Evolutionary conservation across 2,797 vertebrate genomes (phyloP), one percentile per base, ranked within the genome.

Genomic region (Enteromius anoplus): DNA sequence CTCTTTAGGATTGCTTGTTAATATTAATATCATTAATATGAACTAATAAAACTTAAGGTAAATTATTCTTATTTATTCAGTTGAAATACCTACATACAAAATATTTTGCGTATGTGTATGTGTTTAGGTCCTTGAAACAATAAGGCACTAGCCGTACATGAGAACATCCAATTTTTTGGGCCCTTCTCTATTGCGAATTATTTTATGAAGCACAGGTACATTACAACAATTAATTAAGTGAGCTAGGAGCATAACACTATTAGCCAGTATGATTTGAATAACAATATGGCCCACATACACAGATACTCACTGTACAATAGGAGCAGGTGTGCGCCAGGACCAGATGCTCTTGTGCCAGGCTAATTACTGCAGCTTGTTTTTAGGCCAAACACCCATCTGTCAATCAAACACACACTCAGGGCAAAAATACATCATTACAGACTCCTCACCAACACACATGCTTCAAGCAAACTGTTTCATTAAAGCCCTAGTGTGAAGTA

Each of bases 281-380:
- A 81, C 69, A 81, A 58, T 71, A 85, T 71, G 80, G 85, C 42
- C 72, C 71, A 86, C 62, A 86, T 45, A 86, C 84, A 84, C 60
- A 51, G 21, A 76, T 71, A 81, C 81, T 65, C 72, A 32, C 78
- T 23, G 71, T 88, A 83, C 76, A 37, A 69, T 15, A 70, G 69
- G 85, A 86, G 80, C 87, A 76, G 82, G 64, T 64, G 81, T 34
- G 84, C 87, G 89, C 91, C 89, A 92, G 89, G 90, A 90, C 91
- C 90, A 91, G 90, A 90, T 90, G 91, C 89, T 87, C 85, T 87
- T 87, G 88, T 90, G 84, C 87, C 87, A 89, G 91, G 90, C 90
- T 93, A 93, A 93, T 94, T 93, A 93, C 90, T 89, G 87, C 81
- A 82, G 88, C 88, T 89, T 89, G 87, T 92, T 93, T 90, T 81